phyloP scores from a whole-genome alignment of 2,797 vertebrate genomes.

The Limosa lapponica region DNA sequence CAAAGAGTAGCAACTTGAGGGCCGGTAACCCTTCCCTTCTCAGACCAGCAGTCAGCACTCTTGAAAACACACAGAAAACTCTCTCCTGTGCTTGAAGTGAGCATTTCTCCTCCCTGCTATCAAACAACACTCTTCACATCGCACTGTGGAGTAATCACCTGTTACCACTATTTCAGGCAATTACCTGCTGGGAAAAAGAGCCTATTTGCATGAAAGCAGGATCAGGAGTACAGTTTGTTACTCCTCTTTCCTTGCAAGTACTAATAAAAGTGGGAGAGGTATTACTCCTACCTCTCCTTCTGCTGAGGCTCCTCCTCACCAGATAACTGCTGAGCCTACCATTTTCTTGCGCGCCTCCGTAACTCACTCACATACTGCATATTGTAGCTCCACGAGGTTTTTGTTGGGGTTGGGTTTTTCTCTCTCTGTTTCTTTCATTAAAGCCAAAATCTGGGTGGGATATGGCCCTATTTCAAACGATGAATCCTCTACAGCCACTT shows the following conservation, averaged over 20 bases:
- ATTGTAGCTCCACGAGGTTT: neutral
- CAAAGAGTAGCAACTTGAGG: accelerated
- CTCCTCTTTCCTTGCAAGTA: neutral
- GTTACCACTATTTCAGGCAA: neutral
- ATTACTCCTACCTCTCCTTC: neutral
- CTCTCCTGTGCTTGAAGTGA: neutral
- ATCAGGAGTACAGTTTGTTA: neutral
- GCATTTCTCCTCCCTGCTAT: neutral
- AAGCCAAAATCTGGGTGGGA: neutral
- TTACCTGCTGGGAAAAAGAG: neutral
- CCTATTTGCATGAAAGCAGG: neutral
- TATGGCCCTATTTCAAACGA: accelerated
- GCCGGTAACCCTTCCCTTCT: neutral
- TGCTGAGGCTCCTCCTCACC: neutral
- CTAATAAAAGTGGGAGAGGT: neutral
- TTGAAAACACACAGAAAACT: neutral
- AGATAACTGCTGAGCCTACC: neutral
- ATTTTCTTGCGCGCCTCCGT: accelerated
- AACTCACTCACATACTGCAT: accelerated
- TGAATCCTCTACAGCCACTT: neutral
- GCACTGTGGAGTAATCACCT: neutral
- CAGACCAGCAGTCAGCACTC: neutral
- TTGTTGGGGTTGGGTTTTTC: neutral
- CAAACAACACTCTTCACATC: neutral
- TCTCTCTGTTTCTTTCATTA: neutral